Conservation (phyloP, 2,888 invertebrate genomes). For the Lordiphosa andalusiaca region DNA sequence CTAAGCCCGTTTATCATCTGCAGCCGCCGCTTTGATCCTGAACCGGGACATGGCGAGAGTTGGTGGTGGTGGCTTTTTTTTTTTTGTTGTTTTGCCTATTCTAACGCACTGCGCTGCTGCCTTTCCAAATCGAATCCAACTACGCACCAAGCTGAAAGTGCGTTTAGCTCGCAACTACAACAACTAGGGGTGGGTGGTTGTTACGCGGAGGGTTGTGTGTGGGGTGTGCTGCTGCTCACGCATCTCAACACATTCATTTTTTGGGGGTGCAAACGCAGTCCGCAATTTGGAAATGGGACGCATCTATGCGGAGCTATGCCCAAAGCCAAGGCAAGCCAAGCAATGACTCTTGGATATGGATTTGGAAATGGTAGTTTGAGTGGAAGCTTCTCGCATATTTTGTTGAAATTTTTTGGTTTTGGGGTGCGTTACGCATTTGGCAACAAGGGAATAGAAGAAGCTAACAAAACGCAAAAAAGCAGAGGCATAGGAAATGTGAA, state of each 20-base stretch:
- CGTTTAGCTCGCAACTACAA: slow-evolving; percentile 9
- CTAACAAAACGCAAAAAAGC: too few relatives aligned
- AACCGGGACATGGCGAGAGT: slow-evolving; percentile 41
- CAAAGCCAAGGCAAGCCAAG: too few relatives aligned
- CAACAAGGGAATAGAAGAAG: too few relatives aligned
- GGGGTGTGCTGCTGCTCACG: slow-evolving; percentile 41
- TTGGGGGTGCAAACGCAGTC: slow-evolving; percentile 38
- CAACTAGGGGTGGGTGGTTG: slow-evolving; percentile 3
- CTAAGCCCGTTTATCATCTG: slow-evolving; percentile 47
- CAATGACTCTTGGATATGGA: too few relatives aligned
- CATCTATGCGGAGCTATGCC: too few relatives aligned
- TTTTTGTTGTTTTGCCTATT: too few relatives aligned
- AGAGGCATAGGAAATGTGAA: too few relatives aligned
- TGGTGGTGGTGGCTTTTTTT: slow-evolving; percentile 8
- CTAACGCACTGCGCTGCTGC: slow-evolving; percentile 15
- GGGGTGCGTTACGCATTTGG: too few relatives aligned
- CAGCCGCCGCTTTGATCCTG: slow-evolving; percentile 50
- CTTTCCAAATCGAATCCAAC: slow-evolving; percentile 48
- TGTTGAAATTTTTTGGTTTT: too few relatives aligned
- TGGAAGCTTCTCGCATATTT: too few relatives aligned
- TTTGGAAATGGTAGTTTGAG: too few relatives aligned
- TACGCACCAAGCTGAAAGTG: slow-evolving; percentile 41
- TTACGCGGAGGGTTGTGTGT: slow-evolving; percentile 12
- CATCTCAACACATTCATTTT: slow-evolving; percentile 23
- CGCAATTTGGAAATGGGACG: slow-evolving; percentile 39